A percentile compares a stretch with the other conserved stretches of the same genome.
These are phyloP conservation scores for Antechinus flavipes DNA, from an alignment of 2,113 vertebrate species.

Conservation along the genomic window DNA sequence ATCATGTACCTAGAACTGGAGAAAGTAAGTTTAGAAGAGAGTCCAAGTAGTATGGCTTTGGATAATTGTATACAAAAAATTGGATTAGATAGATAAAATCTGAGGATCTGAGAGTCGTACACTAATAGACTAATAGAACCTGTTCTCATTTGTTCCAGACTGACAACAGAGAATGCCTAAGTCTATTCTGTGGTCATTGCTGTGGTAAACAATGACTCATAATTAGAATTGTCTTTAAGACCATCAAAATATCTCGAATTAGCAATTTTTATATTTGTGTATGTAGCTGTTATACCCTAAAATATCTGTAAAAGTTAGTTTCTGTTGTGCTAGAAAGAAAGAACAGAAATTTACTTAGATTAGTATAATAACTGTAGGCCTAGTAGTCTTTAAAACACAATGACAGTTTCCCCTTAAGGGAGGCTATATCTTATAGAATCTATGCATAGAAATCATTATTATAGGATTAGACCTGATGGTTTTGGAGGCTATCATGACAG, in stretches of 20 bases:
- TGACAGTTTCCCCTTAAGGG: background rate
- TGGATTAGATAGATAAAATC: background rate
- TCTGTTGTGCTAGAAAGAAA: background rate
- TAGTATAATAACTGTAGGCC: background rate
- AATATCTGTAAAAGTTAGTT: background rate
- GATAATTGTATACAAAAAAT: background rate
- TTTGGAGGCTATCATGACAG: background rate
- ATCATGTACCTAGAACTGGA: background rate
- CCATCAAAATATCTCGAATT: background rate
- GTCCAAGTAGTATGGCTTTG: background rate
- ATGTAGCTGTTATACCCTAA: background rate
- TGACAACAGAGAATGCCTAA: background rate
- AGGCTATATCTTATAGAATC: background rate
- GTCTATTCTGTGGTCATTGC: background rate
- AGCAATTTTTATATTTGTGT: background rate
- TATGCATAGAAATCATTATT: background rate
- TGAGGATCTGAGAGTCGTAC: background rate
- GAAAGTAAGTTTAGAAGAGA: background rate
- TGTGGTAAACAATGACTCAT: background rate
- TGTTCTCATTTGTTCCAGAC: background rate
- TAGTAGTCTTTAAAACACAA: background rate
- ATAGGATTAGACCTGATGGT: background rate
- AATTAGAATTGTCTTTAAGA: background rate
- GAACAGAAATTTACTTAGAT: background rate
- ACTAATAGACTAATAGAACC: background rate